A percentile compares a stretch with the other conserved stretches of the same genome.
phyloP scores from a whole-genome alignment of 2,113 vertebrate species.

The Bothrops jararaca region DNA sequence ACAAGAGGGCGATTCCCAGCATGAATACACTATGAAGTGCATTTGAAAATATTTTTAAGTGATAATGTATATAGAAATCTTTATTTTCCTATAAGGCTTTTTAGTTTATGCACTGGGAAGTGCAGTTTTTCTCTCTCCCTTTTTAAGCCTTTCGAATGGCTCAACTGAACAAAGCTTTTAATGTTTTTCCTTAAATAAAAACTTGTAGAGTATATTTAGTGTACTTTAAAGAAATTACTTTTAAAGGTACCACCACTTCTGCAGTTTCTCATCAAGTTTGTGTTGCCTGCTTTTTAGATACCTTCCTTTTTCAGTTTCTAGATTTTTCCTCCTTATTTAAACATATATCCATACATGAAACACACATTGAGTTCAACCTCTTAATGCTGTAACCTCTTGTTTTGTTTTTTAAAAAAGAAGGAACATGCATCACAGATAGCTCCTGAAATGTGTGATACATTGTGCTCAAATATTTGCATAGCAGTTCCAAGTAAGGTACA shows the following conservation, averaged over 20 bases:
- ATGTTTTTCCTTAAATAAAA: slow-evolving; percentile 41
- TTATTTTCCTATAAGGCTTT: slow-evolving; percentile 65
- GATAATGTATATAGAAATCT: slow-evolving; percentile 65
- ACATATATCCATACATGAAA: background rate
- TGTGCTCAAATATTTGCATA: background rate
- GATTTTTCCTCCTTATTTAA: background rate
- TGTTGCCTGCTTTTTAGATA: background rate
- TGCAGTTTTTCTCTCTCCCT: slow-evolving; percentile 35
- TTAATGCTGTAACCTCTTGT: background rate
- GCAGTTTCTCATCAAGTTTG: background rate
- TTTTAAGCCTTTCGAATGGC: slow-evolving; percentile 49
- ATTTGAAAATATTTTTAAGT: slow-evolving; percentile 64
- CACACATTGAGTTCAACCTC: background rate
- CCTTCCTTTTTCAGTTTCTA: background rate
- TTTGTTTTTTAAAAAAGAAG: background rate
- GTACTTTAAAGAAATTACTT: slow-evolving; percentile 16
- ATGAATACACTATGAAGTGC: slow-evolving; percentile 59
- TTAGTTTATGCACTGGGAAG: slow-evolving; percentile 46
- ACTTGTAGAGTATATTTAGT: background rate
- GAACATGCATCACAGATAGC: background rate
- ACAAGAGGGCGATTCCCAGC: slow-evolving; percentile 62
- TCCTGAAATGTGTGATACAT: background rate
- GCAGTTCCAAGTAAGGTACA: background rate
- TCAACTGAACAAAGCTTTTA: slow-evolving; percentile 39
- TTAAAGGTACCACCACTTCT: background rate